These are phyloP conservation scores for Leptopilina drosophilae DNA, from an alignment of 2,888 invertebrate genomes.

Conservation along the genomic window DNA sequence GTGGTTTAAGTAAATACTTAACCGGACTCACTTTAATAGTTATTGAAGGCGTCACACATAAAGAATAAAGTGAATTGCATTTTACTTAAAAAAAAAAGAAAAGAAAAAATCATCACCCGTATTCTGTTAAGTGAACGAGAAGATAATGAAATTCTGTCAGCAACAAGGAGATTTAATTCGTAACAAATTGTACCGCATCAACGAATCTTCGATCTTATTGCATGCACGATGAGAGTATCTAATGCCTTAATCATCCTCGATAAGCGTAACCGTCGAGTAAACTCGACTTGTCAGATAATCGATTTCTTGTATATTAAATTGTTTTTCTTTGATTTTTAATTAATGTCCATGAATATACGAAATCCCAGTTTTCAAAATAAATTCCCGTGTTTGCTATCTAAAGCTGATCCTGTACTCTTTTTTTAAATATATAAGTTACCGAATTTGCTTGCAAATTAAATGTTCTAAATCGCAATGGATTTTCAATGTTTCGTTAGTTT, in stretches of 20 bases:
- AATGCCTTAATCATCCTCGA: conserved; percentile 26
- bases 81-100: neutral
- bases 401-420: neutral
- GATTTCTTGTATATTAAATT: conserved; percentile 12
- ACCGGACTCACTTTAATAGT: conserved; percentile 15
- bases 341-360: conserved; percentile 22
- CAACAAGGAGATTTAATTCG: conserved; percentile 13
- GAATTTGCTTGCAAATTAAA: neutral
- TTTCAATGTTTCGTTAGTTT: no score
- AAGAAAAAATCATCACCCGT: neutral
- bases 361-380: conserved; percentile 1
- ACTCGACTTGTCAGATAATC: conserved; percentile 15
- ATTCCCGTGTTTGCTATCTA: conserved; percentile 18
- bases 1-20: conserved; percentile 25
- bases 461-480: neutral
- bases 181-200: conserved; percentile 32
- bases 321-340: conserved; percentile 4
- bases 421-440: neutral
- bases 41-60: conserved; percentile 25
- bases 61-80: conserved; percentile 35
- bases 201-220: conserved; percentile 12
- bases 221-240: neutral
- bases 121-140: conserved; percentile 31
- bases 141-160: conserved; percentile 25
- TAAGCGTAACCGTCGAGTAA: conserved; percentile 1